These are phyloP conservation scores for Vanessa cardui DNA, from an alignment of 2,888 invertebrate genomes.

Conservation along the genomic window DNA sequence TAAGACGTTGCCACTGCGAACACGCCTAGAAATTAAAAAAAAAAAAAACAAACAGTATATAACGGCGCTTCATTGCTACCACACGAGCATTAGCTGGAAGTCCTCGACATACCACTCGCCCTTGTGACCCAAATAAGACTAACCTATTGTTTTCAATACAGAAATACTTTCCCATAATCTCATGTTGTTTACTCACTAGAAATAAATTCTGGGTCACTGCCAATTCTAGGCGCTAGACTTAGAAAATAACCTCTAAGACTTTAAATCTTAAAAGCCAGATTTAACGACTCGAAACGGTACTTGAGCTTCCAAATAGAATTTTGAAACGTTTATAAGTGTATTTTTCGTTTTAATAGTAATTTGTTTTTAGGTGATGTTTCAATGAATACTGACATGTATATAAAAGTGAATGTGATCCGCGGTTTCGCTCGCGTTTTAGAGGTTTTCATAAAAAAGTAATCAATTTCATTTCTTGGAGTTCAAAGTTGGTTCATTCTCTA, in stretches of 20 bases:
- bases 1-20: neutral
- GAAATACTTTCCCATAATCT: conserved; percentile 35
- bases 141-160: conserved; percentile 34
- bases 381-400: no score
- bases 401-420: no score
- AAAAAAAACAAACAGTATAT: neutral
- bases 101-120: conserved; percentile 23
- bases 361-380: no score
- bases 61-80: neutral
- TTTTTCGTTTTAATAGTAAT: no score
- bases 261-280: conserved; percentile 8
- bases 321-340: no score
- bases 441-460: no score
- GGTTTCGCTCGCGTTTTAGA: no score
- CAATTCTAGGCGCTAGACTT: conserved; percentile 33
- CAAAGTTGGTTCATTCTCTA: no score
- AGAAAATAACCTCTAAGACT: conserved; percentile 23
- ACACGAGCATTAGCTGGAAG: conserved; percentile 7
- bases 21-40: neutral
- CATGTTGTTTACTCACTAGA: conserved; percentile 26
- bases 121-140: conserved; percentile 32
- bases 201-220: conserved; percentile 39
- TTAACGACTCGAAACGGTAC: neutral
- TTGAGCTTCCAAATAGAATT: neutral
- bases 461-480: no score